These are phyloP conservation scores for Pelodiscus sinensis DNA, from an alignment of 2,113 vertebrate genomes.

Conservation along the genomic window DNA sequence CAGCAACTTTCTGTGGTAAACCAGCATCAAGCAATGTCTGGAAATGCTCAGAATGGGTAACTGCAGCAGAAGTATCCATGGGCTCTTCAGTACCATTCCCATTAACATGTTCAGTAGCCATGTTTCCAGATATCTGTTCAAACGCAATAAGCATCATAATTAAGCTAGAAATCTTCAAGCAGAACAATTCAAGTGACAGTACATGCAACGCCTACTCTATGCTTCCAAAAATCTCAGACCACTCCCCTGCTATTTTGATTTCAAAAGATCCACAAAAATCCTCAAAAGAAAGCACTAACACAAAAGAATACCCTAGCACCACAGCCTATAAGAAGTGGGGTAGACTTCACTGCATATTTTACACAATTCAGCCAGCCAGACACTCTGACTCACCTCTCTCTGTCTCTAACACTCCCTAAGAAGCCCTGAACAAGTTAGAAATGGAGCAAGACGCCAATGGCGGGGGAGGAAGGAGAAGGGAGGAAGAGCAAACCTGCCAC, in stretches of 20 bases:
- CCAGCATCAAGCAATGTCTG: constrained; percentile 94
- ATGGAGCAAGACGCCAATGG: constrained; percentile 66
- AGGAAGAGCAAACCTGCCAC: constrained; percentile 60
- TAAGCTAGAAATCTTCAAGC: constrained; percentile 82
- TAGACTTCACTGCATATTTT: constrained; percentile 65
- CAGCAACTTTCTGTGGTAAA: constrained; percentile 95
- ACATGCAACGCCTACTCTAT: constrained; percentile 20
- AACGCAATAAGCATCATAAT: constrained; percentile 93
- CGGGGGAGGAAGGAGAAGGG: constrained; percentile 17
- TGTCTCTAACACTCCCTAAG: constrained; percentile 58
- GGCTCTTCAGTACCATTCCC: constrained; percentile 98
- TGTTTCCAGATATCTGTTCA: constrained; percentile 95
- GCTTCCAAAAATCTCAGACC: not conserved
- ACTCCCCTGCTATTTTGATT: not conserved
- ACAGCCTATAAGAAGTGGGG: constrained; percentile 42
- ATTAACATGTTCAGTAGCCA: constrained; percentile 98
- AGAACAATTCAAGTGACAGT: constrained; percentile 37
- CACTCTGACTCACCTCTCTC: constrained; percentile 77
- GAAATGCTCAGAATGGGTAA: constrained; percentile 94
- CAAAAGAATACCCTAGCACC: constrained; percentile 63
- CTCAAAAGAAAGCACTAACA: constrained; percentile 56
- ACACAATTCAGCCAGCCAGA: constrained; percentile 69
- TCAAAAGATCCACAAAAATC: not conserved
- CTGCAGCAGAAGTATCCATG: constrained; percentile 93
- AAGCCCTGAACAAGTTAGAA: constrained; percentile 66